Evolutionary conservation across 2,888 invertebrate species (phyloP), one percentile per base, ranked within the genome.

Genomic region (Anorthoa munda): DNA sequence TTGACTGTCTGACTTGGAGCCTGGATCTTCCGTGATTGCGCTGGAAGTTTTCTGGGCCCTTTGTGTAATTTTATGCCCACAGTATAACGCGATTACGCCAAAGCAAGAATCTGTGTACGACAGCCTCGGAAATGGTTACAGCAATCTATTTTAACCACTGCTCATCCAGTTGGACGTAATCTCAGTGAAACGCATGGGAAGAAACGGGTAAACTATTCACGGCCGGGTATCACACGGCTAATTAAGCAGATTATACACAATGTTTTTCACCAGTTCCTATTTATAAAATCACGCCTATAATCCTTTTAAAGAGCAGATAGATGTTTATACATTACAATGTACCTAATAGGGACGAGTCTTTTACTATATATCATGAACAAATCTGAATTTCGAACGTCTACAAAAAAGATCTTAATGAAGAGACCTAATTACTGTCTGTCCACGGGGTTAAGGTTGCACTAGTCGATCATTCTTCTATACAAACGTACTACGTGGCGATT

Each of bases 171-270:
- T 66, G 75, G 46, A 75, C 61, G 4, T 75, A 80, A 75, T 66
- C 46, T 66, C 75, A 61, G 66, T 46, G 58, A 50, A 75, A 66
- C 75, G 61, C 68, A 63, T 18, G 66, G 31, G 26, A 79, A 79
- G 71, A 79, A 77, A 81, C 26, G 61, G 77, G 77, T 61, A 56
- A 66, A 82, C 60, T 72, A 76, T 80, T 81, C 56, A 71, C 11
- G 67, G 71, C 50, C 58, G 65, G 64, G 60, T 71, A 63, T 76
- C 12, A 46, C 39, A 72, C 80, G 80, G 68, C 65, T 79, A 79
- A 71, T 79, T 76, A 81, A 76, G 60, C 65, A 76, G 64, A 77
- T 39, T 64, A 53, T 46, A 64, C 60, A 71, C 64, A 77, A 68
- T 39, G 65, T 26, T 65, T 74, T 50, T 68, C 56, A 66, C 18